These are phyloP conservation scores for Strigamia transsilvanica DNA, from an alignment of 2,888 invertebrate genomes.

Conservation along the genomic window DNA sequence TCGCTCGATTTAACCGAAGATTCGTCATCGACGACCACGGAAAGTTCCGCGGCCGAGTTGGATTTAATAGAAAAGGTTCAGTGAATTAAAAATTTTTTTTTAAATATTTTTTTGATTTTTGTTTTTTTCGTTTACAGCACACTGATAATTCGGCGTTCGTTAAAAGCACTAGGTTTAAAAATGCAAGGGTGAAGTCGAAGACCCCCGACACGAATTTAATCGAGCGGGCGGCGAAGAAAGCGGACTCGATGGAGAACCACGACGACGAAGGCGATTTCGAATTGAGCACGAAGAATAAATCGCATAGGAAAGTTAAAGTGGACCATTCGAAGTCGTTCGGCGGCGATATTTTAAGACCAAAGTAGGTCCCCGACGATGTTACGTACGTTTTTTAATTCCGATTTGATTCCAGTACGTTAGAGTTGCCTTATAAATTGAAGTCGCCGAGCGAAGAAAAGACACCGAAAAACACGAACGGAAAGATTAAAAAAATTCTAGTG, in stretches of 20 bases:
- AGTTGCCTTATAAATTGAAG: conserved; percentile 63
- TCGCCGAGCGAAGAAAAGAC: conserved; percentile 46
- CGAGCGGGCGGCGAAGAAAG: not conserved
- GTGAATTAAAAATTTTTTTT: not conserved
- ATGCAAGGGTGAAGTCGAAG: conserved; percentile 5
- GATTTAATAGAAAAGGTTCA: conserved; percentile 63
- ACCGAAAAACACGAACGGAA: conserved; percentile 6
- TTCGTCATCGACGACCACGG: conserved; percentile 76
- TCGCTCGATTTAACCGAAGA: conserved; percentile 66
- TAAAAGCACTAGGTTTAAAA: not conserved
- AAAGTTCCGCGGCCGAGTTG: conserved; percentile 72
- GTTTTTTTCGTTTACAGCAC: not conserved
- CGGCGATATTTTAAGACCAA: conserved; percentile 49
- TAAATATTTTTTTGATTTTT: not conserved
- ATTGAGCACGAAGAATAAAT: conserved; percentile 51
- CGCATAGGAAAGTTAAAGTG: conserved; percentile 46
- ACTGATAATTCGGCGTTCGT: conserved; percentile 56
- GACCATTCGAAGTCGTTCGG: conserved; percentile 49
- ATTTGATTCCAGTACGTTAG: conserved; percentile 59
- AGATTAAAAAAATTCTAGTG: conserved; percentile 5
- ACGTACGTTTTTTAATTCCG: not conserved
- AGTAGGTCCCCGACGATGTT: not conserved
- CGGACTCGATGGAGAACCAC: not conserved
- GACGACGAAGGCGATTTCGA: conserved; percentile 52
- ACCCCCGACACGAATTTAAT: not conserved